Evolutionary conservation across 2,797 vertebrate species (phyloP).

Genomic region (Myotis daubentonii): DNA sequence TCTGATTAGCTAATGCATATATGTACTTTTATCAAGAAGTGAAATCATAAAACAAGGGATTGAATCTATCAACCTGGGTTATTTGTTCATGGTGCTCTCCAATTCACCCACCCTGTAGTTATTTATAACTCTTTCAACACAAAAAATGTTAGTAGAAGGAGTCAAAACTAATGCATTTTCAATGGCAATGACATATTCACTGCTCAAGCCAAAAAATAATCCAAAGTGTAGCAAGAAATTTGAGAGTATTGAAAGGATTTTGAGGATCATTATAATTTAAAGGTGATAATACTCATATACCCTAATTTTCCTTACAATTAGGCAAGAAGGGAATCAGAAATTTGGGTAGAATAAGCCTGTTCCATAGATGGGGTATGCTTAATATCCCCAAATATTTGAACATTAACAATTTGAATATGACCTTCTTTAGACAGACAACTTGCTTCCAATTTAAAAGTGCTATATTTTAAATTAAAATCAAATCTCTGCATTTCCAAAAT

Average conservation of each 20-base stretch:
- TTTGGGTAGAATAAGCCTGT: background rate
- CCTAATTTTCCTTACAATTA: background rate
- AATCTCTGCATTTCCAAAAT: background rate
- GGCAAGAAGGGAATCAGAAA: background rate
- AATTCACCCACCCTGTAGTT: background rate
- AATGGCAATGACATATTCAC: background rate
- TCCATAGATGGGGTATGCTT: background rate
- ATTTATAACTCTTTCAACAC: background rate
- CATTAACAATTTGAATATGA: background rate
- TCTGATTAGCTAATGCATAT: background rate
- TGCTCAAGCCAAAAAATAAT: background rate
- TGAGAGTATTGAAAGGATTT: background rate
- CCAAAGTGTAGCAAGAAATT: background rate
- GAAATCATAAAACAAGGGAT: background rate
- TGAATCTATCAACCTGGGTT: background rate
- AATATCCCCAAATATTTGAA: background rate
- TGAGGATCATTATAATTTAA: background rate
- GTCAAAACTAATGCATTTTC: slow-evolving; percentile 4
- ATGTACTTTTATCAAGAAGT: background rate
- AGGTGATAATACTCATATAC: background rate
- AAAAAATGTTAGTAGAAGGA: background rate
- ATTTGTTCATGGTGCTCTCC: background rate
- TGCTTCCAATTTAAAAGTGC: background rate
- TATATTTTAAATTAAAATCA: background rate
- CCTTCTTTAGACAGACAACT: background rate